These are phyloP conservation scores for Aviceda subcristata DNA, from an alignment of 2,113 vertebrate genomes.

Conservation along the genomic window DNA sequence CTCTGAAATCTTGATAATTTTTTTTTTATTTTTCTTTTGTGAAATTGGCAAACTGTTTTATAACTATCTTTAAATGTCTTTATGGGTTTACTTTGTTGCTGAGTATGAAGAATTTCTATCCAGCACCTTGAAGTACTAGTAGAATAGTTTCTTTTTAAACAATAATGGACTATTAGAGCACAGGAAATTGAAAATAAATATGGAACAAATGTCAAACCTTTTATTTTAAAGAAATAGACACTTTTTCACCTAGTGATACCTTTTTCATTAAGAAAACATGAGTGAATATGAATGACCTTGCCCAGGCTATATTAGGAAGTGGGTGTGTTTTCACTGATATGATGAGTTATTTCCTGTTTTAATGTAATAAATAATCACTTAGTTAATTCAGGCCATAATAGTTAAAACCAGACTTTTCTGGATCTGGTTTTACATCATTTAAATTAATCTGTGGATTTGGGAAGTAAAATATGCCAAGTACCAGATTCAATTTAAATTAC, in stretches of 20 bases:
- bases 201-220: background rate
- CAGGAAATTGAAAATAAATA: background rate
- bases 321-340: background rate
- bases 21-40: background rate
- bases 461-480: background rate
- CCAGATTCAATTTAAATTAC: background rate
- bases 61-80: background rate
- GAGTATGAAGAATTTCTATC: background rate
- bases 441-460: background rate
- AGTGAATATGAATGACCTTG: background rate
- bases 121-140: background rate
- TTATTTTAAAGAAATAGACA: background rate
- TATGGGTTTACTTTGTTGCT: background rate
- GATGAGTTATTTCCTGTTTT: background rate
- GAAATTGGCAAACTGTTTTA: background rate
- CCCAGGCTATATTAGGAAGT: background rate
- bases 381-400: background rate
- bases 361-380: background rate
- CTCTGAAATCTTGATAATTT: background rate
- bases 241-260: background rate
- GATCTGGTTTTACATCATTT: background rate
- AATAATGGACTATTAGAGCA: background rate
- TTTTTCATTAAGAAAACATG: background rate
- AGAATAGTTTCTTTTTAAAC: background rate
- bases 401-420: background rate